Base-by-base conservation (phyloP, 2,113 vertebrate species). In the Todiramphus chloris region DNA sequence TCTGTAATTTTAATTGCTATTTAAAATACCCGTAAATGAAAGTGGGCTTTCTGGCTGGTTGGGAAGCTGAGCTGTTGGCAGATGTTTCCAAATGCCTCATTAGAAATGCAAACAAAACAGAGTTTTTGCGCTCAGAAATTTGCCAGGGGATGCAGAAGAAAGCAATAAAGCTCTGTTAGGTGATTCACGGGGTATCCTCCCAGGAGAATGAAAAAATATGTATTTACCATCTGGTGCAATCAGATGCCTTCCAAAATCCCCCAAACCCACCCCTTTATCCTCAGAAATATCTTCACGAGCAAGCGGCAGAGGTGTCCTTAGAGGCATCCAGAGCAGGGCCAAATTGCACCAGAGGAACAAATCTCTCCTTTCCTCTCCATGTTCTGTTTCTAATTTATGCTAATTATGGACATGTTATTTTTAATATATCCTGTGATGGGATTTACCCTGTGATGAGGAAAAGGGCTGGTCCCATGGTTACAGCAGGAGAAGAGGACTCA, bases 101-200 rank as follows among this genome's bases (percentile, higher is more conserved):
- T 85, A 76, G 6, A 73, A 91, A 91, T 89, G 77, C 92, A 76
- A 92, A 89, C 44, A 85, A 89, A 93, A 13, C 60, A 1, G 6
- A 27, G 66, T 4, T 58, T 83, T 75, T 63, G 73, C 2, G 1
- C 89, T 91, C 73, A 48, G 69, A 84, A 44, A 56, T 93, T 78
- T 95, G 80, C 92, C 95, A 92, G 80, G 75, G 53, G 91, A 89
- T 60, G 91, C 81, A 94, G 91, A 85, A 92, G 86, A 93, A 96
- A 96, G 92, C 83, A 87, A 82, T 95, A 76, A 96, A 94, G n/a
- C n/a, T 41, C 67, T 66, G 50, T 10, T 78, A 87, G 96, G 86
- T 95, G 95, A 92, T 75, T 87, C 95, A 69, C 44, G 33, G 92
- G 92, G 86, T 81, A 91, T 67, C 50, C 12, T 87, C 95, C 48